Evolutionary conservation across 23 tunicate species (phyloP).

Genomic region (Halocynthia roretzi): DNA sequence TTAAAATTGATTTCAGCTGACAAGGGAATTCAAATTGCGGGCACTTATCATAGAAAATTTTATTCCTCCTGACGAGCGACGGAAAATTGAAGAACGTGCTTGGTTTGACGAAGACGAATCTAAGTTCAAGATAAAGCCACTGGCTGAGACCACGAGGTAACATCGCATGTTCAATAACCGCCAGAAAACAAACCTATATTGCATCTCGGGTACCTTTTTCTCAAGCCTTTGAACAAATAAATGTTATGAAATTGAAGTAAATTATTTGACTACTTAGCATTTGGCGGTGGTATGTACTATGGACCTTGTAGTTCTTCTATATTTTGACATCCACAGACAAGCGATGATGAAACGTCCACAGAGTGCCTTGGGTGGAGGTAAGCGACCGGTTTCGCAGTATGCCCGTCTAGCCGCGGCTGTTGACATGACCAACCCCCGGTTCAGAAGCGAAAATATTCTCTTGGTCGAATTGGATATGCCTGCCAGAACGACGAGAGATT

Average conservation of each 20-base stretch:
- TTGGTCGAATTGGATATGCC: conserved; percentile 96
- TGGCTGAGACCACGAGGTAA: conserved; percentile 31
- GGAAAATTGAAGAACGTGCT: conserved; percentile 65
- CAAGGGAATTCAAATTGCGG: conserved; percentile 55
- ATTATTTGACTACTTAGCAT: no score
- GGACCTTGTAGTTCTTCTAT: no score
- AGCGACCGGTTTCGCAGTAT: conserved; percentile 73
- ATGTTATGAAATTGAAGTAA: no score
- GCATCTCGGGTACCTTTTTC: no score
- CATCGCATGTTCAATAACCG: background rate
- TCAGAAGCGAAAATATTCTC: conserved; percentile 74
- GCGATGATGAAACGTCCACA: conserved; percentile 88
- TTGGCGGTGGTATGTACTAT: no score
- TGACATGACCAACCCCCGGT: conserved; percentile 70
- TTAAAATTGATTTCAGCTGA: conserved; percentile 41
- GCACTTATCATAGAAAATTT: conserved; percentile 73
- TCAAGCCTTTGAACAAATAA: no score
- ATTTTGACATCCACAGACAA: conserved; percentile 27
- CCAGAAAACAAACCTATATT: no score
- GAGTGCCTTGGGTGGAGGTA: conserved; percentile 65
- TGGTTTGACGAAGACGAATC: conserved; percentile 63
- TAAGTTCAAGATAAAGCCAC: conserved; percentile 34
- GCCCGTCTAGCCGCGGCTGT: conserved; percentile 84
- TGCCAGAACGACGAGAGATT: conserved; percentile 83
- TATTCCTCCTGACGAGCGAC: conserved; percentile 60